Evolutionary conservation across 2,113 vertebrate genomes (phyloP).

Genomic region (Sapayoa aenigma): DNA sequence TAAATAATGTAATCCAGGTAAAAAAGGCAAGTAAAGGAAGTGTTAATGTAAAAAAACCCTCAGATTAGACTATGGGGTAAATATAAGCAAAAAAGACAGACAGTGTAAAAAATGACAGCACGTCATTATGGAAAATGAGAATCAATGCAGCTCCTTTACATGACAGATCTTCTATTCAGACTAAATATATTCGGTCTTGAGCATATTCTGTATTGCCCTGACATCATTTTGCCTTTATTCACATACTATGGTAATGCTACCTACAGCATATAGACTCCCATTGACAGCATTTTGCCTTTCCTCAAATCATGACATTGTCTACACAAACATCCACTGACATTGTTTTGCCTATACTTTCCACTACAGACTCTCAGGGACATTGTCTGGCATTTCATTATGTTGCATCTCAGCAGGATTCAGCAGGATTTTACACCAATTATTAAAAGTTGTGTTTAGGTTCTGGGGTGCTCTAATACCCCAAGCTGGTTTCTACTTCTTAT

Average conservation of each 20-base stretch:
- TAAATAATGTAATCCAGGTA: not conserved
- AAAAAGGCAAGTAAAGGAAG: slow-evolving; percentile 13
- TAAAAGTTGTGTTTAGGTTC: slow-evolving; percentile 29
- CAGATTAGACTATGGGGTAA: slow-evolving; percentile 28
- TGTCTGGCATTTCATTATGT: slow-evolving; percentile 56
- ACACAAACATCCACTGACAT: slow-evolving; percentile 56
- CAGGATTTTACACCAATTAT: slow-evolving; percentile 55
- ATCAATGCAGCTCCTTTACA: slow-evolving; percentile 56
- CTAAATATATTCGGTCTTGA: slow-evolving; percentile 55
- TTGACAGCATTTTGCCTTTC: slow-evolving; percentile 61
- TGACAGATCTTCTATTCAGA: slow-evolving; percentile 49
- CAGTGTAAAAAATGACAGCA: slow-evolving; percentile 53
- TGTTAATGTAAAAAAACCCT: not conserved
- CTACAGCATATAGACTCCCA: slow-evolving; percentile 45
- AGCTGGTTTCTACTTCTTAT: rapidly evolving
- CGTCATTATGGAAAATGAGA: slow-evolving; percentile 39
- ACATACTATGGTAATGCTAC: slow-evolving; percentile 32
- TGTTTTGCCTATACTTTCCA: slow-evolving; percentile 40
- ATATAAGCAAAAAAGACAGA: slow-evolving; percentile 57
- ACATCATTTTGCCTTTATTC: slow-evolving; percentile 63
- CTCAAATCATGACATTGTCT: slow-evolving; percentile 58
- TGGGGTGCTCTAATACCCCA: not conserved
- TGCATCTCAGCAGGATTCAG: slow-evolving; percentile 7
- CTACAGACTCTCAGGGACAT: slow-evolving; percentile 34
- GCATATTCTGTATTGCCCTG: slow-evolving; percentile 53